Percentiles rank a stretch among this genome's conserved stretches.
Evolutionary conservation across 2,113 vertebrate genomes (phyloP).

Genomic region (Halichoerus grypus): DNA sequence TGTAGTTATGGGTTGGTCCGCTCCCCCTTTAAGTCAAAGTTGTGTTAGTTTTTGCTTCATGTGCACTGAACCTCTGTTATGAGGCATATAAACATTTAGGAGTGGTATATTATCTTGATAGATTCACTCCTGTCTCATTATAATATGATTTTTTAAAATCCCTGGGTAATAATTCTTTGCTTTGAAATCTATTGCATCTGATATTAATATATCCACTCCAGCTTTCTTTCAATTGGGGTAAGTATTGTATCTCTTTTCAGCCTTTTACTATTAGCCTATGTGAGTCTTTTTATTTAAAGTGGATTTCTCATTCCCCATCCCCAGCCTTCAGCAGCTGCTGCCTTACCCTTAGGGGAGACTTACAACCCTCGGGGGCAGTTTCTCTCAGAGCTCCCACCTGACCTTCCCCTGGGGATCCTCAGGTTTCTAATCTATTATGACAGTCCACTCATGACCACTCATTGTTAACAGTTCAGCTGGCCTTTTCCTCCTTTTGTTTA

Average conservation of each 20-base stretch:
- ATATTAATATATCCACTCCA: not conserved
- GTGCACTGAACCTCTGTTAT: not conserved
- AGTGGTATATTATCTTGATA: not conserved
- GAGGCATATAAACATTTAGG: not conserved
- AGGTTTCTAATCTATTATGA: not conserved
- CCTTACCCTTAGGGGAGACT: not conserved
- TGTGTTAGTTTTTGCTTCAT: not conserved
- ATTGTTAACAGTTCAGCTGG: not conserved
- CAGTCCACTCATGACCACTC: not conserved
- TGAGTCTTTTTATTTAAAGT: not conserved
- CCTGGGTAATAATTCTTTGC: not conserved
- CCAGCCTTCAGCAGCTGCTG: not conserved
- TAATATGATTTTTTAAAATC: not conserved
- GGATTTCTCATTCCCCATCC: not conserved
- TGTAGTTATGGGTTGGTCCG: not conserved
- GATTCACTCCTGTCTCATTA: not conserved
- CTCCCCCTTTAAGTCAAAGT: not conserved
- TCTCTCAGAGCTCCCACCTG: not conserved
- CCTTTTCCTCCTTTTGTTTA: not conserved
- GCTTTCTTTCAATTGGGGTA: not conserved
- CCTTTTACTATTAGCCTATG: not conserved
- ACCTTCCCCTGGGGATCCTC: not conserved
- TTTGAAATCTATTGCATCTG: not conserved
- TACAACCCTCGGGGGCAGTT: not conserved
- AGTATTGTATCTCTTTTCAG: not conserved